These are phyloP conservation scores for Philopedon plagiatum DNA, from an alignment of 2,888 invertebrate species.

Conservation along the genomic window DNA sequence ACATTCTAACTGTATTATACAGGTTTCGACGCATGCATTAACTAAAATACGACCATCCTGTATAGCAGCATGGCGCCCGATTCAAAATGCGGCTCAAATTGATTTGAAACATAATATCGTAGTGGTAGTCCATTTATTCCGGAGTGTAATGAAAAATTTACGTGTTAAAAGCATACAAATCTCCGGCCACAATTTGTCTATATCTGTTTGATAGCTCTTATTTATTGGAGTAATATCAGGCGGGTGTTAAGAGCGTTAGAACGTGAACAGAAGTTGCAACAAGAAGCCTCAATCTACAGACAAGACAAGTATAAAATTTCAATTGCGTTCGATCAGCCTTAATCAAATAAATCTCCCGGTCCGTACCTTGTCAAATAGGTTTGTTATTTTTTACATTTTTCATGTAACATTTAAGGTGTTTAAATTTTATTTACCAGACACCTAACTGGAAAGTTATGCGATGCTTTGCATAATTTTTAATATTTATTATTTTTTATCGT, in stretches of 20 bases:
- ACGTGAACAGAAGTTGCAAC: constrained; percentile 18
- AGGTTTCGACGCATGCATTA: constrained; percentile 25
- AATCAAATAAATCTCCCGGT: constrained; percentile 26
- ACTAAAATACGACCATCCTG: constrained; percentile 37
- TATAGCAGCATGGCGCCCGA: constrained; percentile 47
- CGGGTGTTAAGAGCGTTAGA: constrained; percentile 27
- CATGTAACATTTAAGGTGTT: constrained; percentile 41
- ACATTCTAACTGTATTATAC: constrained; percentile 31
- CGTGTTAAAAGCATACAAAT: constrained; percentile 51
- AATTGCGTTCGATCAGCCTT: constrained; percentile 18
- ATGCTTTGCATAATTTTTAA: constrained; percentile 45
- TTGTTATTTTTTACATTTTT: constrained; percentile 33
- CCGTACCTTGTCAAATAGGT: constrained; percentile 6
- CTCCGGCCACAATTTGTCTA: constrained; percentile 41
- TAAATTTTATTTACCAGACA: constrained; percentile 40
- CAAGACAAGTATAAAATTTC: no score
- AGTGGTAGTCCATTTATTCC: constrained; percentile 45
- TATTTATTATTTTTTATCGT: constrained; percentile 44
- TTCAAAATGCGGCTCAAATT: constrained; percentile 45
- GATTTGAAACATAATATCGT: constrained; percentile 48
- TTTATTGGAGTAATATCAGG: constrained; percentile 45
- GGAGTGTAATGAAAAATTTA: constrained; percentile 43
- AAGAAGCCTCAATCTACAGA: no score
- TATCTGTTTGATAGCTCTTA: constrained; percentile 40
- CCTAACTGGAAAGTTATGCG: constrained; percentile 32